These are phyloP conservation scores for Spodoptera picta DNA, from an alignment of 2,888 invertebrate genomes.

Conservation along the genomic window DNA sequence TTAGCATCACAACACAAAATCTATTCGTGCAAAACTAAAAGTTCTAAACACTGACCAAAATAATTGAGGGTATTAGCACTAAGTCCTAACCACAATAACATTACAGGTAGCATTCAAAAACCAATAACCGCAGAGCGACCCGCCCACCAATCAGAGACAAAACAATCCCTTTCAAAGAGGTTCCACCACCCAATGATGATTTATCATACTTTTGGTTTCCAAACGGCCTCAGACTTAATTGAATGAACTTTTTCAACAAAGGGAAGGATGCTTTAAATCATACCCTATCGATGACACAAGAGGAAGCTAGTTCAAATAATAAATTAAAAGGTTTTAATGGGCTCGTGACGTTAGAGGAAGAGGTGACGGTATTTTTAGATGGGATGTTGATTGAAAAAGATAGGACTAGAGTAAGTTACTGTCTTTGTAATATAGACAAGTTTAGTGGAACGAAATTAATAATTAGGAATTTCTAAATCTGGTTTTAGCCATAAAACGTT, in stretches of 20 bases:
- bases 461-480: no score
- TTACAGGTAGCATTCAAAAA: constrained; percentile 25
- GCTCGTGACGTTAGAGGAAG: no score
- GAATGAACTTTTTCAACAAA: constrained; percentile 35
- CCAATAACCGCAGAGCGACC: constrained; percentile 40
- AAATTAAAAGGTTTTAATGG: neutral
- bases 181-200: constrained; percentile 32
- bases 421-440: no score
- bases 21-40: no score
- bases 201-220: constrained; percentile 34
- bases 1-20: no score
- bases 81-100: constrained; percentile 18
- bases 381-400: no score
- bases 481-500: no score
- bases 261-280: constrained; percentile 22
- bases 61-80: constrained; percentile 7
- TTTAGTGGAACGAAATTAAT: no score
- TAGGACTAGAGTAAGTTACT: neutral
- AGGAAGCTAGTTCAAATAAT: constrained; percentile 2
- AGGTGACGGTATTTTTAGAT: no score
- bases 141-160: constrained; percentile 42
- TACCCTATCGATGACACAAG: constrained; percentile 21
- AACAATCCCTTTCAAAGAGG: constrained; percentile 24
- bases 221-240: constrained; percentile 30
- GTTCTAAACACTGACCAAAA: constrained; percentile 6